These are phyloP conservation scores for Pantherophis vulpinus DNA, from an alignment of 2,797 vertebrate species.

Conservation along the genomic window DNA sequence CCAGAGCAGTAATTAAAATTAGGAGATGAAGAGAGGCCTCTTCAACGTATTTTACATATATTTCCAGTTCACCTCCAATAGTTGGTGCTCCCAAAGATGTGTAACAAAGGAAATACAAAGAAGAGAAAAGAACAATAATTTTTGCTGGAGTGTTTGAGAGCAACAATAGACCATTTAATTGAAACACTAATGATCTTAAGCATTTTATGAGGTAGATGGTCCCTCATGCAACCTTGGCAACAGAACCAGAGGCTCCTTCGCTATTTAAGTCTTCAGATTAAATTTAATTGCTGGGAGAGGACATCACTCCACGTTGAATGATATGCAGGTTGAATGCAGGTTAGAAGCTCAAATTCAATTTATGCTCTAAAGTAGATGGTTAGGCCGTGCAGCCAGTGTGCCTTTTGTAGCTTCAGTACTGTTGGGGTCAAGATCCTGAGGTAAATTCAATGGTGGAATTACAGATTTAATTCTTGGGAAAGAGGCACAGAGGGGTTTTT, in stretches of 20 bases:
- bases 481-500: neutral
- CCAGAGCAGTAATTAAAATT: constrained; percentile 28
- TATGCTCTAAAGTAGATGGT: neutral
- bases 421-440: neutral
- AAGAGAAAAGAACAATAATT: constrained; percentile 40
- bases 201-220: constrained; percentile 39
- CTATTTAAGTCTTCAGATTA: constrained; percentile 8
- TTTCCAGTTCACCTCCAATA: constrained; percentile 27
- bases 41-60: constrained; percentile 31
- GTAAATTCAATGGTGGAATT: neutral
- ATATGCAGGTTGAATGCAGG: neutral
- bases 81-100: constrained; percentile 41
- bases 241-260: neutral
- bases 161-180: constrained; percentile 58
- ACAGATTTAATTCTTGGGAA: neutral
- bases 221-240: constrained; percentile 14
- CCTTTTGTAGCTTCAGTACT: neutral
- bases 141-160: constrained; percentile 39
- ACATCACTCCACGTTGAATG: constrained; percentile 1
- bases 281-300: constrained; percentile 25
- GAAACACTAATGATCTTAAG: constrained; percentile 56
- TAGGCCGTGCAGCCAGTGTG: neutral
- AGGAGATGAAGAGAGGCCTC: neutral
- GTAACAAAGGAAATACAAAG: constrained; percentile 54
- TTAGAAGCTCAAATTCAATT: neutral